phyloP scores from a whole-genome alignment of 2,113 vertebrate species.

The Bufo bufo region DNA sequence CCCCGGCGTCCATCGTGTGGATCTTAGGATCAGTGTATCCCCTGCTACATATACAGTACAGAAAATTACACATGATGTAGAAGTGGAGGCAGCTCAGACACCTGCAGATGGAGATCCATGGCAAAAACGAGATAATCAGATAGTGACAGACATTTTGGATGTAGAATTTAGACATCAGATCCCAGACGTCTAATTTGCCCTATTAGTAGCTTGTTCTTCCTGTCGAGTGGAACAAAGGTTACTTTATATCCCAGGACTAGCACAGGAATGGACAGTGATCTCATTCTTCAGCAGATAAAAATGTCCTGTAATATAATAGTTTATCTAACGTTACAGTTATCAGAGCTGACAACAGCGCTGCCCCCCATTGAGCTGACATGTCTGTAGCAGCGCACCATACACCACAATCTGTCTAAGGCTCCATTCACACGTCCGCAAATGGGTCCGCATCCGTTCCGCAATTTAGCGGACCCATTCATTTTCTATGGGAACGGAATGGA shows the following conservation, averaged over 20 bases:
- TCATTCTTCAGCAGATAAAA: slow-evolving; percentile 18
- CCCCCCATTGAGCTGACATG: not conserved
- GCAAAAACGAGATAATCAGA: slow-evolving; percentile 14
- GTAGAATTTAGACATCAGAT: slow-evolving; percentile 12
- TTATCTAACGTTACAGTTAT: slow-evolving; percentile 21
- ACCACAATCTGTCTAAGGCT: not conserved
- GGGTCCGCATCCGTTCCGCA: too few relatives aligned
- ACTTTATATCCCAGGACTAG: slow-evolving; percentile 16
- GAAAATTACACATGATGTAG: slow-evolving; percentile 38
- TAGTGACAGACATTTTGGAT: slow-evolving; percentile 17
- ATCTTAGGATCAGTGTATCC: not conserved
- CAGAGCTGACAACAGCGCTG: not conserved
- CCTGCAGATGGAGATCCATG: slow-evolving; percentile 24
- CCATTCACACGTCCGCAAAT: too few relatives aligned
- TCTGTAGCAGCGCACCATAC: not conserved
- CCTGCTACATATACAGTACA: not conserved
- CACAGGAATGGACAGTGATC: slow-evolving; percentile 5
- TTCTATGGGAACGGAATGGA: too few relatives aligned
- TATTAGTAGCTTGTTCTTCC: slow-evolving; percentile 18
- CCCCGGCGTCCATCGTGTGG: not conserved
- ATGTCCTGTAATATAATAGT: slow-evolving; percentile 18
- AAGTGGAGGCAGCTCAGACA: slow-evolving; percentile 25
- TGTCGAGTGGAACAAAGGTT: slow-evolving; percentile 27
- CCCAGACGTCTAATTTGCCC: slow-evolving; percentile 31
- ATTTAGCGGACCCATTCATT: too few relatives aligned